Conservation (phyloP, 1,140 invertebrate genomes). For the Pristionchus pacificus region DNA sequence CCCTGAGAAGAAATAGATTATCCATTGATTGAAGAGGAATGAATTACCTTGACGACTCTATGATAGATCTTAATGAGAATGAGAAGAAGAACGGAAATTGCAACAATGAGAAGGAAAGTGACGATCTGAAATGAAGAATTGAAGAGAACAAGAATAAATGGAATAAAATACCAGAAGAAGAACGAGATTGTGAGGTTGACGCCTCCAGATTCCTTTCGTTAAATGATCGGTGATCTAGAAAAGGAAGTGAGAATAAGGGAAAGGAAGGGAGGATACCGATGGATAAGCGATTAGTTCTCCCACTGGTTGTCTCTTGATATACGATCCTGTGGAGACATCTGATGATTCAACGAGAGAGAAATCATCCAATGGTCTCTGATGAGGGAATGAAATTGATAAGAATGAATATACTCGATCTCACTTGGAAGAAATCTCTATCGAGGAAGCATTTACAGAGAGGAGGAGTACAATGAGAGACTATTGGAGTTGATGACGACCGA, state of each 20-base stretch:
- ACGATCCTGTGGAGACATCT: constrained; percentile 31
- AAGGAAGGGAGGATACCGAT: constrained; percentile 23
- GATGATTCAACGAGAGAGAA: constrained; percentile 17
- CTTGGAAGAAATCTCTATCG: constrained; percentile 36
- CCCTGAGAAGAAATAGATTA: no score
- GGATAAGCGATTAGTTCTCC: constrained; percentile 31
- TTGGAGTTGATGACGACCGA: background rate
- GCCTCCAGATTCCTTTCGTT: constrained; percentile 31
- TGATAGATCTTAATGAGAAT: constrained; percentile 60
- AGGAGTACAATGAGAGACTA: constrained; percentile 38
- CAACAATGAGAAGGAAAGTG: background rate
- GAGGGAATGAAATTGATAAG: no score
- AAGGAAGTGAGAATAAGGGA: background rate
- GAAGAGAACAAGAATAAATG: constrained; percentile 59
- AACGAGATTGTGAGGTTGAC: constrained; percentile 33
- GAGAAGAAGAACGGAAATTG: constrained; percentile 37
- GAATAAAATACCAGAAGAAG: constrained; percentile 47
- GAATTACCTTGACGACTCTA: constrained; percentile 59
- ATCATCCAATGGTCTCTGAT: constrained; percentile 25
- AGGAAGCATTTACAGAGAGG: constrained; percentile 50
- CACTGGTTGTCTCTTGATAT: constrained; percentile 39
- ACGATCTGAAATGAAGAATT: background rate
- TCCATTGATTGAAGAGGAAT: no score
- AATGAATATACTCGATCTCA: background rate
- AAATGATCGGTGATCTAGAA: constrained; percentile 31